A percentile compares a stretch with the other conserved stretches of the same genome.
Conservation (phyloP, 2,797 vertebrate species). For the Cygnus olor region DNA sequence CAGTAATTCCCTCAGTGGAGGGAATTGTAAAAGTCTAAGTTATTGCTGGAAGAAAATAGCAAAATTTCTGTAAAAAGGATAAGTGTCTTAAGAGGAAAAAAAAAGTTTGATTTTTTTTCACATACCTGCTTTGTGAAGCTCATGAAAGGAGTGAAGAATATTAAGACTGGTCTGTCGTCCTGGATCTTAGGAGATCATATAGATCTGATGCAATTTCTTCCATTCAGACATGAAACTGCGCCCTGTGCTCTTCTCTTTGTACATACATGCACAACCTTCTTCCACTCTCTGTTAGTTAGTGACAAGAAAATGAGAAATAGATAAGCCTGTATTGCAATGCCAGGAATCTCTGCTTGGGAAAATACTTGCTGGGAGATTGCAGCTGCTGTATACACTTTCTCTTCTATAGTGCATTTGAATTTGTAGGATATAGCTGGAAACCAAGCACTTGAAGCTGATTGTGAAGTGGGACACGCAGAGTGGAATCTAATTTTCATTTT, state of each 20-base stretch:
- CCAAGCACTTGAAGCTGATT: not conserved
- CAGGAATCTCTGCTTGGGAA: not conserved
- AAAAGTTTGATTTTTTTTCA: not conserved
- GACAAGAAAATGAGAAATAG: not conserved
- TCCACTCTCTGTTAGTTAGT: not conserved
- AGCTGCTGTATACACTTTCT: not conserved
- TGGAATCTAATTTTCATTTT: not conserved
- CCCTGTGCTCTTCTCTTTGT: not conserved
- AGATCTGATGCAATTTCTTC: not conserved
- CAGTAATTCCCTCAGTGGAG: not conserved
- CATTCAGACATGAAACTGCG: not conserved
- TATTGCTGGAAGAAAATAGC: not conserved
- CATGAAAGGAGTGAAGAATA: not conserved
- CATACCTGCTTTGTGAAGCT: not conserved
- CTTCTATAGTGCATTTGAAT: accelerated
- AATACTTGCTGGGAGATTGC: not conserved
- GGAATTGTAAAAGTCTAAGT: not conserved
- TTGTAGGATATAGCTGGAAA: not conserved
- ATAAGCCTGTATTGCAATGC: accelerated
- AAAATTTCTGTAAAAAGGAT: not conserved
- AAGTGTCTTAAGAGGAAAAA: not conserved
- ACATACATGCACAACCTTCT: not conserved
- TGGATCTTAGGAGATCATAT: not conserved
- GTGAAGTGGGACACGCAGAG: not conserved
- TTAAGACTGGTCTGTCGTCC: not conserved